A percentile compares a stretch with the other conserved stretches of the same genome.
Evolutionary conservation across 1,140 invertebrate species (phyloP).

Genomic region (Zaprionus ghesquierei): DNA sequence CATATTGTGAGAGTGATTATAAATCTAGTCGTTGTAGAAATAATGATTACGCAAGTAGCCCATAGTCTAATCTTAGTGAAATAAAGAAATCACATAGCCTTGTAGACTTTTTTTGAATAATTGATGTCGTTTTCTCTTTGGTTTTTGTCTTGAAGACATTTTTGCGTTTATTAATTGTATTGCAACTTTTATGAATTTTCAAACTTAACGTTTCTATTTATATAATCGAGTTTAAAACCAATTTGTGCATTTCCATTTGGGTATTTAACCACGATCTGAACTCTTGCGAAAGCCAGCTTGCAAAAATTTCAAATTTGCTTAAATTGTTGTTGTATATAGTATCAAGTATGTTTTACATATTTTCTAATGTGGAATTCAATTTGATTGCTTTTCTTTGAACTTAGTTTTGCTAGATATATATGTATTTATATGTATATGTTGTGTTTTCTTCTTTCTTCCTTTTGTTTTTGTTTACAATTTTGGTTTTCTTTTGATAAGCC

Average conservation of each 20-base stretch:
- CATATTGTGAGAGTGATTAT: slow-evolving; percentile 78
- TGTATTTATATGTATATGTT: slow-evolving; percentile 35
- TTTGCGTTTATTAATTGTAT: slow-evolving; percentile 43
- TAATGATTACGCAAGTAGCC: slow-evolving; percentile 34
- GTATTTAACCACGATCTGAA: slow-evolving; percentile 35
- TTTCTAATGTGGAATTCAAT: slow-evolving; percentile 57
- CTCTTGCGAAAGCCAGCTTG: slow-evolving; percentile 69
- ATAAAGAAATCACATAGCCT: slow-evolving; percentile 31
- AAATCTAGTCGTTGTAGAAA: slow-evolving; percentile 73
- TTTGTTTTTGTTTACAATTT: slow-evolving; percentile 10
- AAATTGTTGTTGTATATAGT: slow-evolving; percentile 40
- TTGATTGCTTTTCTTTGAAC: slow-evolving; percentile 57
- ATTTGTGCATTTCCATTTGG: slow-evolving; percentile 72
- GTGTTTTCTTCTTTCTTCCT: slow-evolving; percentile 14
- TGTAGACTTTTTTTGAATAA: background rate
- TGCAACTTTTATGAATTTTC: slow-evolving; percentile 45
- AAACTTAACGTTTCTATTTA: slow-evolving; percentile 65
- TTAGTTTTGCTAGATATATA: slow-evolving; percentile 39
- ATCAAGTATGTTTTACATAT: slow-evolving; percentile 36
- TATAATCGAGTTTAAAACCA: slow-evolving; percentile 68
- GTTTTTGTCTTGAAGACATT: slow-evolving; percentile 62
- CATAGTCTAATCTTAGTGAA: slow-evolving; percentile 13
- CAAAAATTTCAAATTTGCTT: slow-evolving; percentile 60
- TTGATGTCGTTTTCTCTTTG: slow-evolving; percentile 27
- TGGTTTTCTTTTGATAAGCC: slow-evolving; percentile 53